Conservation (phyloP, 2,888 invertebrate species). For the Hybos culiciformis region DNA sequence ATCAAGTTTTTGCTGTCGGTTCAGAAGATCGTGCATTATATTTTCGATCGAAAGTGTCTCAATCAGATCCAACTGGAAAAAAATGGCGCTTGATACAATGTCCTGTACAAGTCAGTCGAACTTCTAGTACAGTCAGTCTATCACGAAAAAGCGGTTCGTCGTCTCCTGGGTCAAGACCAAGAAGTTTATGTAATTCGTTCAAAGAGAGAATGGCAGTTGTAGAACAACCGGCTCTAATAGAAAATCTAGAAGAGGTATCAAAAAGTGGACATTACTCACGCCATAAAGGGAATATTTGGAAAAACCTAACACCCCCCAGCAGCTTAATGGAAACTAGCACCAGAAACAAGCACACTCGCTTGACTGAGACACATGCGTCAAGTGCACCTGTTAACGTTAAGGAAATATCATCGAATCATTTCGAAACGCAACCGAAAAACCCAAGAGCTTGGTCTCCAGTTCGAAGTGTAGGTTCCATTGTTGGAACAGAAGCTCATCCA, state of each 20-base stretch:
- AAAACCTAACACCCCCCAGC: constrained; percentile 29
- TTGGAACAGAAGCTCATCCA: constrained; percentile 72
- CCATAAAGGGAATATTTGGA: constrained; percentile 32
- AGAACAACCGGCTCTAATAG: constrained; percentile 31
- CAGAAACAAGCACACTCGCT: constrained; percentile 22
- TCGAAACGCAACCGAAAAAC: constrained; percentile 60
- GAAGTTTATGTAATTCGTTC: constrained; percentile 49
- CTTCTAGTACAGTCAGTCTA: constrained; percentile 65
- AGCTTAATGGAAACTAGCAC: constrained; percentile 31
- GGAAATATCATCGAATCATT: constrained; percentile 50
- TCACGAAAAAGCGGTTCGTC: constrained; percentile 36
- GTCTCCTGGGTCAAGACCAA: constrained; percentile 48
- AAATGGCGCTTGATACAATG: constrained; percentile 72
- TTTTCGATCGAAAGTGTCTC: constrained; percentile 61
- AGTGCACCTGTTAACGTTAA: constrained; percentile 34
- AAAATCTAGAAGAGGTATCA: constrained; percentile 48
- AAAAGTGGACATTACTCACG: constrained; percentile 43
- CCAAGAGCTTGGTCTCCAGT: constrained; percentile 79
- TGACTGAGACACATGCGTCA: constrained; percentile 25
- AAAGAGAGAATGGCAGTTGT: constrained; percentile 34
- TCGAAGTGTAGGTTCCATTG: constrained; percentile 72
- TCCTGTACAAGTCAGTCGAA: constrained; percentile 67
- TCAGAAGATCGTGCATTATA: constrained; percentile 69
- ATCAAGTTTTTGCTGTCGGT: constrained; percentile 81
- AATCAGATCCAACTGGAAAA: constrained; percentile 69